Evolutionary conservation across 2,888 invertebrate species (phyloP), one percentile per base, ranked within the genome.

Genomic region (Conchocele bisecta): DNA sequence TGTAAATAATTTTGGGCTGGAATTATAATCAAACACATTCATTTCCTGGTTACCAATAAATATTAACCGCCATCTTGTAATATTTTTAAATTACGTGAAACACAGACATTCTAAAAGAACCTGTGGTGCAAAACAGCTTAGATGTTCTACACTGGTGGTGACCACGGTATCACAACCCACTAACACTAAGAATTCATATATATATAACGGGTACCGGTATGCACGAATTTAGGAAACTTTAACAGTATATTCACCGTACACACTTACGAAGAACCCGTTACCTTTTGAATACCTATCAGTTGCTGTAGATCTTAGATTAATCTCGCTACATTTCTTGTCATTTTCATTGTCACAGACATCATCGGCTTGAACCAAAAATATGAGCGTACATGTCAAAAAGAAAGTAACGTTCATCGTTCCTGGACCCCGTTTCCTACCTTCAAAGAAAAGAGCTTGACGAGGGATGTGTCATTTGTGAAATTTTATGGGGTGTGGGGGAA

Each of bases 331-430:
- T 5, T 37, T 41, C 24, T 50, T 42, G 13, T 35, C 56, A 7
- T 29, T 13, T 11, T 56, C 42, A 22, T 31, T 15, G 13, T 24
- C 22, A 31, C 69, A 69, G 29, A 50, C 31, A 28, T 56, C 33
- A 7, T 69, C 63, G 7, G 61, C 54, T 9, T 42, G 24, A 15
- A 35, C 41, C 17, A 31, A 20, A 41, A 63, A n/a, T 22, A 39
- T 15, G 2, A 64, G 22, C 4, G 57, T 53, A 15, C 37, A 15
- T 9, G 51, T 15, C 3, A 53, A 20, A 17, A 60, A 26, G n/a
- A 59, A n/a, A 41, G 41, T 56, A 44, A 73, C 64, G 68, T 73
- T 73, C 73, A 73, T 73, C 68, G 64, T 73, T 2, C 24, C 22
- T 24, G 24, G 15, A 29, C 24, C 17, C 29, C 24, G 28, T 22